These are phyloP conservation scores for Hippopotamyrus pictus DNA, from an alignment of 2,797 vertebrate species.

Conservation along the genomic window DNA sequence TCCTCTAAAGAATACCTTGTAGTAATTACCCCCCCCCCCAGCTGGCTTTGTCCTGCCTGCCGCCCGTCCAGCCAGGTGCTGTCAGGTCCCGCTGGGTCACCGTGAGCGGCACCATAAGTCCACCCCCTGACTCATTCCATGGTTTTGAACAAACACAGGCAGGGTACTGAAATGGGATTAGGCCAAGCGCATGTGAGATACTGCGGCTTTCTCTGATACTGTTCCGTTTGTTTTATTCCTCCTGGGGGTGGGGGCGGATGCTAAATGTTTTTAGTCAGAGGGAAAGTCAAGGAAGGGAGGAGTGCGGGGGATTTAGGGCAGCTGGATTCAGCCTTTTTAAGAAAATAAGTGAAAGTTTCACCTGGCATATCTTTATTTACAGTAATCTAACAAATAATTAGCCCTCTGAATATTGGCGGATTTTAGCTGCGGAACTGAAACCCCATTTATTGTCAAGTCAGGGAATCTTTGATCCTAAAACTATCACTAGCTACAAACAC, in stretches of 20 bases:
- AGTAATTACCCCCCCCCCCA: conserved; percentile 97
- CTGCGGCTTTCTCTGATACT: conserved; percentile 41
- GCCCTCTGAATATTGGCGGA: not conserved
- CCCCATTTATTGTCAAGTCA: not conserved
- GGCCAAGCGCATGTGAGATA: conserved; percentile 17
- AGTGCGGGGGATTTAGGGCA: not conserved
- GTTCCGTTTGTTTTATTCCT: conserved; percentile 25
- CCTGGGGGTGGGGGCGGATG: not conserved
- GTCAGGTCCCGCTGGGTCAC: conserved; percentile 82
- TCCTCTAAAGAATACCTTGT: conserved; percentile 98
- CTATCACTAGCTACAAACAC: not conserved
- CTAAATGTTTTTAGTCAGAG: not conserved
- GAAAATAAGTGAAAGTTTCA: not conserved
- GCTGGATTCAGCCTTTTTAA: not conserved
- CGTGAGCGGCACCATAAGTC: conserved; percentile 71
- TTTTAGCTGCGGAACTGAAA: not conserved
- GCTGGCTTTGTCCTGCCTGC: conserved; percentile 85
- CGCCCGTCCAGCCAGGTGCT: conserved; percentile 93
- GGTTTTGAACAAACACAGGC: conserved; percentile 75
- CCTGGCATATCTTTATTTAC: not conserved
- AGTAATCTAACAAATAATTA: not conserved
- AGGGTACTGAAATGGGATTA: conserved; percentile 43
- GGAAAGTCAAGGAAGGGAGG: not conserved
- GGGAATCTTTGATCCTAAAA: not conserved
- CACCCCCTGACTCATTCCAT: conserved; percentile 78